These are phyloP conservation scores for Mareca strepera DNA, from an alignment of 2,797 vertebrate genomes.

Conservation along the genomic window DNA sequence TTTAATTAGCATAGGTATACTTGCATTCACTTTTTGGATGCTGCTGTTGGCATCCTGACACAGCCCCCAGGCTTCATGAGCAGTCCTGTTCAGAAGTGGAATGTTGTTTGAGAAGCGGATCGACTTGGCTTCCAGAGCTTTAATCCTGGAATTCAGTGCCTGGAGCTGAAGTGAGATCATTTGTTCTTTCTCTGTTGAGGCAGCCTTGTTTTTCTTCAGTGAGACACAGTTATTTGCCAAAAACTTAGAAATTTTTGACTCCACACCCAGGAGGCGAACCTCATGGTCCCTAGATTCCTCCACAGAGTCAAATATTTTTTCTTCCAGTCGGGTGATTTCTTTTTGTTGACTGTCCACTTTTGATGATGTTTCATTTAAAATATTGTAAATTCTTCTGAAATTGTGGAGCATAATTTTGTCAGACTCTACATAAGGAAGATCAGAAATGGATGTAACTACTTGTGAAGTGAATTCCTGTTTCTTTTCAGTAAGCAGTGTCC, in stretches of 20 bases:
- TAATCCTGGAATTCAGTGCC: slow-evolving; percentile 78
- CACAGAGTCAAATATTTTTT: slow-evolving; percentile 41
- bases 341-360: slow-evolving; percentile 58
- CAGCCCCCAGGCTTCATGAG: slow-evolving; percentile 56
- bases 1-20: slow-evolving; percentile 68
- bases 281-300: slow-evolving; percentile 58
- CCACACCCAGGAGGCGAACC: slow-evolving; percentile 70
- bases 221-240: slow-evolving; percentile 69
- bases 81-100: slow-evolving; percentile 77
- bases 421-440: background rate
- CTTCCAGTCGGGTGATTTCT: slow-evolving; percentile 60
- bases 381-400: slow-evolving; percentile 63
- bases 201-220: slow-evolving; percentile 48
- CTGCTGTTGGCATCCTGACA: slow-evolving; percentile 66
- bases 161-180: slow-evolving; percentile 69
- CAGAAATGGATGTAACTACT: slow-evolving; percentile 20
- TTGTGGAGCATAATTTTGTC: slow-evolving; percentile 10
- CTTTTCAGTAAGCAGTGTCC: slow-evolving; percentile 45
- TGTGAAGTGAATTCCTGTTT: slow-evolving; percentile 47
- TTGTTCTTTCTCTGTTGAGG: slow-evolving; percentile 61
- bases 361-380: slow-evolving; percentile 66
- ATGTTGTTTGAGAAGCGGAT: slow-evolving; percentile 73
- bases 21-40: slow-evolving; percentile 65
- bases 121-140: slow-evolving; percentile 78
- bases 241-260: slow-evolving; percentile 76